Evolutionary conservation across 2,888 invertebrate genomes (phyloP).

Genomic region (Phortica okadai): DNA sequence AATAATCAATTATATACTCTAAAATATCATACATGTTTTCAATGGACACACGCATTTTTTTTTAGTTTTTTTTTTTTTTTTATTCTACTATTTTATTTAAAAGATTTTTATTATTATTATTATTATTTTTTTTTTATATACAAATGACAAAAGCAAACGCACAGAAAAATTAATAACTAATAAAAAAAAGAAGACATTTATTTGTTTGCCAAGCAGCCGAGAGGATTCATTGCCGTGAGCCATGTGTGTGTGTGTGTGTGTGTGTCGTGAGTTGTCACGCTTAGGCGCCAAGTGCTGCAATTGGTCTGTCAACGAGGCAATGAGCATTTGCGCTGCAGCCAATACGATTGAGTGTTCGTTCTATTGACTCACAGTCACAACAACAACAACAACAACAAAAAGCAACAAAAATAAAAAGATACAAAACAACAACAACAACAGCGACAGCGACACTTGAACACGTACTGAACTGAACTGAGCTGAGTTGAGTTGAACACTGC

Average conservation of each 20-base stretch:
- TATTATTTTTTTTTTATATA: background rate
- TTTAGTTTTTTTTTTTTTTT: background rate
- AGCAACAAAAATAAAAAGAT: slow-evolving; percentile 23
- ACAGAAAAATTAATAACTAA: background rate
- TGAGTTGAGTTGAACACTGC: background rate
- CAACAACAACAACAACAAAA: slow-evolving; percentile 26
- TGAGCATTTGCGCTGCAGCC: slow-evolving; percentile 67
- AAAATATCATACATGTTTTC: slow-evolving; percentile 23
- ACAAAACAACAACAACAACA: slow-evolving; percentile 20
- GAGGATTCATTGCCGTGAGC: slow-evolving; percentile 29
- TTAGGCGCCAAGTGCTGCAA: slow-evolving; percentile 62
- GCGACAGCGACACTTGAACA: slow-evolving; percentile 17
- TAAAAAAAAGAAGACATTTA: background rate
- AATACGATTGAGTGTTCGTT: slow-evolving; percentile 67
- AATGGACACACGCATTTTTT: slow-evolving; percentile 61
- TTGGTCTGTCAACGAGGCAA: slow-evolving; percentile 67
- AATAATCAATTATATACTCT: background rate
- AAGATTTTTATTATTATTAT: background rate
- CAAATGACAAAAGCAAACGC: background rate
- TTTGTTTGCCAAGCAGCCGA: background rate
- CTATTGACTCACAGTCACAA: slow-evolving; percentile 63
- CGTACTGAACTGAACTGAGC: no score
- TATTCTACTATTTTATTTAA: background rate
- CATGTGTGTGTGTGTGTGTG: slow-evolving; percentile 27
- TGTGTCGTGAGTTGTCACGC: slow-evolving; percentile 34